Percentiles rank a stretch among this genome's conserved stretches.
Evolutionary conservation across 2,888 invertebrate genomes (phyloP).

Genomic region (Nowickia ferox): DNA sequence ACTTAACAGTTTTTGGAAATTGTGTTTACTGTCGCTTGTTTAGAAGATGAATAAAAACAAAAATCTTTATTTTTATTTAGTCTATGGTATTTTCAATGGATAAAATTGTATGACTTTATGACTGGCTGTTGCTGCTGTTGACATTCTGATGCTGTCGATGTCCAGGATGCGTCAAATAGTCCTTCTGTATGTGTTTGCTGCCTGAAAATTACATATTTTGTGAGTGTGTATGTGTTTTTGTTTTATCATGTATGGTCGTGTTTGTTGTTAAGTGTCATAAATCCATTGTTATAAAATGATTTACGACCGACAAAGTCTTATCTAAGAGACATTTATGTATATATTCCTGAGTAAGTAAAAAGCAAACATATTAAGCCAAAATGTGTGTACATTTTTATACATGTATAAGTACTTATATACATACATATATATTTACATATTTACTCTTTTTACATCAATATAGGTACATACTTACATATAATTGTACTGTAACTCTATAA

Average conservation of each 20-base stretch:
- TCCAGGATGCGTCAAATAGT: neutral
- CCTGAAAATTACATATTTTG: neutral
- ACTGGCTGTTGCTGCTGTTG: slow-evolving; percentile 17
- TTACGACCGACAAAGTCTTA: slow-evolving; percentile 50
- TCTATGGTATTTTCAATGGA: slow-evolving; percentile 18
- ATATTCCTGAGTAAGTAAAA: neutral
- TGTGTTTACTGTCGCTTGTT: neutral
- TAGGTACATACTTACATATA: slow-evolving; percentile 7
- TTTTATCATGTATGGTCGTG: neutral
- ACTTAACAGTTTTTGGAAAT: slow-evolving; percentile 27
- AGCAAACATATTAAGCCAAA: slow-evolving; percentile 22
- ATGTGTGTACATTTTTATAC: neutral
- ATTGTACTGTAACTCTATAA: neutral
- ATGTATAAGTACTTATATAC: neutral
- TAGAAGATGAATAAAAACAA: slow-evolving; percentile 18
- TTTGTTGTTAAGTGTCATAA: slow-evolving; percentile 58
- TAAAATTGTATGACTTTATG: slow-evolving; percentile 37
- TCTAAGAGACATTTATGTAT: neutral
- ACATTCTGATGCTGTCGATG: neutral
- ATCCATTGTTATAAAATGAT: slow-evolving; percentile 63
- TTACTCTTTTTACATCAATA: neutral
- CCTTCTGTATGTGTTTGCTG: neutral
- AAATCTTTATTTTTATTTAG: neutral
- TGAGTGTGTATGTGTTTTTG: neutral
- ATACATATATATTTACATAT: neutral